Evolutionary conservation across 2,888 invertebrate genomes (phyloP), one percentile per base, ranked within the genome.

Genomic region (Homarus gammarus): DNA sequence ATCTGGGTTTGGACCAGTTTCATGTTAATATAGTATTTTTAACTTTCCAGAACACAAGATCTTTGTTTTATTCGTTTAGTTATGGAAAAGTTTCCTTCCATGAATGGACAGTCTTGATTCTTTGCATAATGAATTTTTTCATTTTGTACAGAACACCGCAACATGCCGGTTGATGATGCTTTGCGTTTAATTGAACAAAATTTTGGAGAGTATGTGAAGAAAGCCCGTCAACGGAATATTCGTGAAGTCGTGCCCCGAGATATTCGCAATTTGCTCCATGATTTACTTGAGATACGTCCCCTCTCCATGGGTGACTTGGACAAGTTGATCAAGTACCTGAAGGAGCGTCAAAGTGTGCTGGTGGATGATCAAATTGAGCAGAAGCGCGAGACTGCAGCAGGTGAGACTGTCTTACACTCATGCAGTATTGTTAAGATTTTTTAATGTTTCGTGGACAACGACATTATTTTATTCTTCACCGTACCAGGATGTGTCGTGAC

Each of bases 111-210:
- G 83, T 31, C 33, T 44, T 72, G 75, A 83, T 83, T 33, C 33
- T 79, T 51, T 49, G 64, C 78, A 86, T 79, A 78, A 86, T 68
- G 68, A 38, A 78, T 68, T 87, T 72, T 87, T 84, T 81, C 84
- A 68, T 84, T 79, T 79, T 81, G 81, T 93, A 92, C 95, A 96
- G 99, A 98, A 93, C 99, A 99, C 94, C 96, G 99, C 92, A 98
- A 99, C 94, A 99, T 99, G 98, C 98, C 98, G 0, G 93, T 98
- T 64, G 98, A 99, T 87, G 98, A 98, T 94, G 98, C 98, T 0
- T 94, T 98, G 89, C 95, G 95, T 92, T 95, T 98, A 91, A 95
- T 99, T 49, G 95, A 96, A 12, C 95, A 96, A 0, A 97, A 97
- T 93, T 96, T 96, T 93, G 95, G 95, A 40, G 95, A 94, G 92